Conservation (phyloP, 2,888 invertebrate species). For the Hydrotaea cyrtoneurina region DNA sequence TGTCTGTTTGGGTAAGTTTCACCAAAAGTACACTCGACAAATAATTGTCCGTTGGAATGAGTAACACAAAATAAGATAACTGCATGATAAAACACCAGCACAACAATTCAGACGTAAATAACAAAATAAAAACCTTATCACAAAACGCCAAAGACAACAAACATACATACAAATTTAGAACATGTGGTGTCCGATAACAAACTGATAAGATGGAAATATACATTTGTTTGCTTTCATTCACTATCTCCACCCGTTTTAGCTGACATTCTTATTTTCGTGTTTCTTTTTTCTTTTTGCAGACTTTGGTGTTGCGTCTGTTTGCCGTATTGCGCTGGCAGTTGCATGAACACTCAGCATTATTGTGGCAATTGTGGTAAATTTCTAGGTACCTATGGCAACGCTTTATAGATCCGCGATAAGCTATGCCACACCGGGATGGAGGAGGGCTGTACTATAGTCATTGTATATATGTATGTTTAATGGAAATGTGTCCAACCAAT, state of each 20-base stretch:
- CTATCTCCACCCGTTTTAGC: conserved; percentile 1
- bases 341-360: conserved; percentile 83
- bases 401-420: conserved; percentile 42
- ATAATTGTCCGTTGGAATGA: background rate
- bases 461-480: background rate
- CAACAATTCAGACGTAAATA: too few relatives aligned
- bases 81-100: background rate
- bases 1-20: conserved; percentile 78
- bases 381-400: conserved; percentile 81
- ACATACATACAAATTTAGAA: background rate
- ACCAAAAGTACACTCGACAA: conserved; percentile 12
- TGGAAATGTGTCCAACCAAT: background rate
- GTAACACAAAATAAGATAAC: background rate
- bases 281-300: conserved; percentile 65
- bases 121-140: background rate
- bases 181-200: background rate
- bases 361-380: conserved; percentile 83
- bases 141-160: background rate
- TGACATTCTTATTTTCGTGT: conserved; percentile 7
- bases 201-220: conserved; percentile 7
- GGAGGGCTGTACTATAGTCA: too few relatives aligned
- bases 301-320: conserved; percentile 83
- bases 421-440: background rate
- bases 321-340: conserved; percentile 83
- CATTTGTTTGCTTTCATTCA: background rate